These are phyloP conservation scores for Pao palembangensis DNA, from an alignment of 2,113 vertebrate genomes.

Conservation along the genomic window DNA sequence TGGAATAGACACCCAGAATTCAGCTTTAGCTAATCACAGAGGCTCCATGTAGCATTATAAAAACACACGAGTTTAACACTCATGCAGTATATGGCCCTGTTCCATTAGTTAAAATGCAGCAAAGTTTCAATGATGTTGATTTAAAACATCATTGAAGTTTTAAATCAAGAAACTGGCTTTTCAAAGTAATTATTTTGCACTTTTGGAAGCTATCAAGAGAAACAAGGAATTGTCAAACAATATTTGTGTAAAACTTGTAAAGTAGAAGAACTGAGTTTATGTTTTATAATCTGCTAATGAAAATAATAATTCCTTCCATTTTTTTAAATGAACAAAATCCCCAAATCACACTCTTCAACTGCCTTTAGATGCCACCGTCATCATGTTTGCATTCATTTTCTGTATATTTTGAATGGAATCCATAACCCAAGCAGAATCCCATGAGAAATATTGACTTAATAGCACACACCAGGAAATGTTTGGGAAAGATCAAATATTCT, in stretches of 20 bases:
- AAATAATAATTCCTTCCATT: not conserved
- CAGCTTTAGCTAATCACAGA: no score
- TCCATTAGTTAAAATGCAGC: not conserved
- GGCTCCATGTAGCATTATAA: no score
- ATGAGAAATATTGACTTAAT: not conserved
- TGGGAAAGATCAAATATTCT: no score
- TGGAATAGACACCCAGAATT: no score
- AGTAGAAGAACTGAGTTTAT: constrained; percentile 76
- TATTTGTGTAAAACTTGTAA: constrained; percentile 48
- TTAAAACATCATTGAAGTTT: no score
- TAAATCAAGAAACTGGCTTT: no score
- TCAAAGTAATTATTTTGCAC: no score
- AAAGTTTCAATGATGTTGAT: not conserved
- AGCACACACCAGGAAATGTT: no score
- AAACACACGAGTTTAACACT: no score
- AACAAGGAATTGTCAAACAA: not conserved
- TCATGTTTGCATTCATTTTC: constrained; percentile 22
- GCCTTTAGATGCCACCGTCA: not conserved
- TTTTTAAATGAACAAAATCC: constrained; percentile 4
- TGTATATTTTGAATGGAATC: not conserved
- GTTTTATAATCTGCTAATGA: constrained; percentile 40
- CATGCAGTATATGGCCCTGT: not conserved
- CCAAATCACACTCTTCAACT: constrained; percentile 10
- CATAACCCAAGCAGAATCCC: not conserved
- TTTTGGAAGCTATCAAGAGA: not conserved